phyloP scores from a whole-genome alignment of 2,888 invertebrate species.

The Polyommatus icarus region DNA sequence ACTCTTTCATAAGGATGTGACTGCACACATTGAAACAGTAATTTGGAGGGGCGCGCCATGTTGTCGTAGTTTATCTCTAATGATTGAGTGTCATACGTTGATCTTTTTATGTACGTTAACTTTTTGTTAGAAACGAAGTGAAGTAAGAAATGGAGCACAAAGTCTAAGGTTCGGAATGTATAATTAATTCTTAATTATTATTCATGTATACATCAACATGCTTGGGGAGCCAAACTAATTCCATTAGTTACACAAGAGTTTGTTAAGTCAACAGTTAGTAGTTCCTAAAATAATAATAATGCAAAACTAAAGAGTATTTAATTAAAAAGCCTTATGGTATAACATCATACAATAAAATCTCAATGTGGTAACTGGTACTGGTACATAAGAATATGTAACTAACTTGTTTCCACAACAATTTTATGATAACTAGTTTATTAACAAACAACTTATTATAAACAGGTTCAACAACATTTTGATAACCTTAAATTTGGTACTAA shows the following conservation, averaged over 20 bases:
- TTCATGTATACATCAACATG: constrained; percentile 13
- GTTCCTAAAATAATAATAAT: background rate
- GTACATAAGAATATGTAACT: background rate
- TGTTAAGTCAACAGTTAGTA: background rate
- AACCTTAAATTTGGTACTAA: background rate
- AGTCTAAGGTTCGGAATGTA: background rate
- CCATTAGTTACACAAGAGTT: background rate
- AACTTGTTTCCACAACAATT: background rate
- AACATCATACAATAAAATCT: background rate
- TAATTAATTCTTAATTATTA: background rate
- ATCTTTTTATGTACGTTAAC: background rate
- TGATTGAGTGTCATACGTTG: background rate
- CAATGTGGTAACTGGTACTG: too few species aligned
- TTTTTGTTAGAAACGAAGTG: background rate
- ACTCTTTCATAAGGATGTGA: too few species aligned
- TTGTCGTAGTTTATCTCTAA: too few species aligned
- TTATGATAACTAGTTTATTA: constrained; percentile 2
- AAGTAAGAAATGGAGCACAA: constrained; percentile 6
- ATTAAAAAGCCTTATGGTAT: background rate
- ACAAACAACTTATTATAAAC: background rate
- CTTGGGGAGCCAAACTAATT: background rate
- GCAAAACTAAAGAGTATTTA: background rate
- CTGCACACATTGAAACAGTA: too few species aligned
- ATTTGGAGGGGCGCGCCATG: too few species aligned
- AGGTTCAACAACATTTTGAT: background rate